phyloP scores from a whole-genome alignment of 2,797 vertebrate genomes.

The Argya squamiceps region DNA sequence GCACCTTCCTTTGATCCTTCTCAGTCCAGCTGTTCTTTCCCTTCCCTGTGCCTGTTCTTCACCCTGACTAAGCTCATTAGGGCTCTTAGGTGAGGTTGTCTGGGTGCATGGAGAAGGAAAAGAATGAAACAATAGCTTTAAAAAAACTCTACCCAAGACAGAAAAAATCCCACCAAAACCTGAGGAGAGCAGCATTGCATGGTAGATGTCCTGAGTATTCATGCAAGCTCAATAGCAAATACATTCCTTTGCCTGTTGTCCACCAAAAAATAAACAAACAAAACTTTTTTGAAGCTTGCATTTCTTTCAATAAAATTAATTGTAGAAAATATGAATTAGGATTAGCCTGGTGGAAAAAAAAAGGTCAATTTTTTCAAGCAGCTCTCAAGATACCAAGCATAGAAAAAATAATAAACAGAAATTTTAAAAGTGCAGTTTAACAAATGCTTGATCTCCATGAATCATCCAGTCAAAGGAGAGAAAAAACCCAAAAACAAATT shows the following conservation, averaged over 20 bases:
- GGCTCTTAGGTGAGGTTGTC: neutral
- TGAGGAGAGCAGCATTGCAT: neutral
- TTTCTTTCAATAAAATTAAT: neutral
- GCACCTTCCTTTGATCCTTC: neutral
- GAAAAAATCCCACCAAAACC: neutral
- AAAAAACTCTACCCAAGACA: neutral
- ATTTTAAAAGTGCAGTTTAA: neutral
- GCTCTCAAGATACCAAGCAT: neutral
- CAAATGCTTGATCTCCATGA: neutral
- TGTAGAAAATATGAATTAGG: neutral
- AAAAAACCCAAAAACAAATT: neutral
- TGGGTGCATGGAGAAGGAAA: neutral
- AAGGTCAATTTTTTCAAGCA: neutral
- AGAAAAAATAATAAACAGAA: neutral
- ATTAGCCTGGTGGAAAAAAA: neutral
- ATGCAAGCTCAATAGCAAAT: neutral
- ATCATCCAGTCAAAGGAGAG: conserved; percentile 1
- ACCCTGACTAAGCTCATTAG: neutral
- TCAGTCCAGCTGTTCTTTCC: neutral
- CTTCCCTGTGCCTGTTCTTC: neutral
- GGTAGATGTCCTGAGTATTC: neutral
- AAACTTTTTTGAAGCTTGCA: neutral
- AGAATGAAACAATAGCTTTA: neutral
- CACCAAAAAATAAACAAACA: neutral
- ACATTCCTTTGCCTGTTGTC: neutral